Evolutionary conservation across 2,797 vertebrate genomes (phyloP).

Genomic region (Cossypha polioptera): DNA sequence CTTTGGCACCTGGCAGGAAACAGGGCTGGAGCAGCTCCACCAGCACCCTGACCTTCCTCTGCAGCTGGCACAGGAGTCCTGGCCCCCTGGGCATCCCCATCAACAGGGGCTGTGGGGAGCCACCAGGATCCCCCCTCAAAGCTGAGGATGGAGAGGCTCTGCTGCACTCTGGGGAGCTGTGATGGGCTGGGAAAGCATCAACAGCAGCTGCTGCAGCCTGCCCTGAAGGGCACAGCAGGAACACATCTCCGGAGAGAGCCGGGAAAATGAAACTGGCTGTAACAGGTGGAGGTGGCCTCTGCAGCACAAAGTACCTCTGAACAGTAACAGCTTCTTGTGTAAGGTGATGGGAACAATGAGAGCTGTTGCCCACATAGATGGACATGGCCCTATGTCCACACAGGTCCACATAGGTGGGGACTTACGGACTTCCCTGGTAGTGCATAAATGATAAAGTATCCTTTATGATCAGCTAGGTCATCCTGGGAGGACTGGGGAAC

Average conservation of each 20-base stretch:
- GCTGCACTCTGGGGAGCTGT: neutral
- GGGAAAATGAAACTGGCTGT: neutral
- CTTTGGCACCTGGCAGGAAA: neutral
- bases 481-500: neutral
- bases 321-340: neutral
- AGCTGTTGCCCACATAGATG: neutral
- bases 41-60: neutral
- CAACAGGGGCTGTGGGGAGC: neutral
- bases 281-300: neutral
- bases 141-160: neutral
- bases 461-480: neutral
- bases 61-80: neutral
- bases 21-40: neutral
- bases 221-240: neutral
- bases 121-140: neutral
- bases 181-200: neutral
- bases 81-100: too few species aligned
- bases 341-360: neutral
- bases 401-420: too few species aligned
- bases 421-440: neutral
- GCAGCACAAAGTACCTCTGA: neutral
- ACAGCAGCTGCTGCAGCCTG: neutral
- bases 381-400: too few species aligned
- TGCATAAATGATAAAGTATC: neutral
- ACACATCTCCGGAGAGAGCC: accelerated